Base-by-base conservation (phyloP, 64 coral and sea anemone genomes). In the Catalaphyllia jardinei region DNA sequence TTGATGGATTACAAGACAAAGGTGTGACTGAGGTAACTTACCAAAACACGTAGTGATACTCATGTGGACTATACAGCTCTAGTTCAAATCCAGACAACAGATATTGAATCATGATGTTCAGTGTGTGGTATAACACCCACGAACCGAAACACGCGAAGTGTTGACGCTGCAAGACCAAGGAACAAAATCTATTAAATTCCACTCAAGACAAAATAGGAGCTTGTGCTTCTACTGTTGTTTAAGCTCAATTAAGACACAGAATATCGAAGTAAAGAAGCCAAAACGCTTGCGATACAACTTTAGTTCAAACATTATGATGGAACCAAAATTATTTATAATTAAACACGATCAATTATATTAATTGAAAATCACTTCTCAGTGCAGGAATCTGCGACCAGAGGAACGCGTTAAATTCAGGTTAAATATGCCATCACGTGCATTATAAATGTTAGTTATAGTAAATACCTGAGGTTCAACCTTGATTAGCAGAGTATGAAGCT, bases 141-240 rank as follows among this genome's bases (percentile, higher is more conserved):
- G 97, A 99, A 71, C 97, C 97, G 87, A 99, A 99, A 91, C 97
- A 99, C 0, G 97, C 97, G 87, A 99, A 99, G 67, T 99, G 97
- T 30, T 99, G 94, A 30, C 97, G 91, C 94, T 99, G 49, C 24
- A 91, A 64, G 52, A 79, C 20, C 16, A 88, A 7, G 30, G 15
- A 59, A 19, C 1, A 75, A 29, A 30, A 46, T 46, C 42, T 4
- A 46, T 46, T 46, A 46, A 5, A 3, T 46, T 8, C 42, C 42
- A 46, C 42, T 5, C 42, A 76, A 29, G 16, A 52, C 83, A 51
- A 10, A 9, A 61, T 54, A 11, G 10, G 14, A 82, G 20, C 25
- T 51, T 17, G n/a, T 51, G 8, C 20, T 29, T 69, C 24, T 19
- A 22, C 24, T 20, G 9, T 8, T 65, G 18, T 65, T 24, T 65